phyloP scores from a whole-genome alignment of 2,113 vertebrate species.

The Sinocyclocheilus anshuiensis region DNA sequence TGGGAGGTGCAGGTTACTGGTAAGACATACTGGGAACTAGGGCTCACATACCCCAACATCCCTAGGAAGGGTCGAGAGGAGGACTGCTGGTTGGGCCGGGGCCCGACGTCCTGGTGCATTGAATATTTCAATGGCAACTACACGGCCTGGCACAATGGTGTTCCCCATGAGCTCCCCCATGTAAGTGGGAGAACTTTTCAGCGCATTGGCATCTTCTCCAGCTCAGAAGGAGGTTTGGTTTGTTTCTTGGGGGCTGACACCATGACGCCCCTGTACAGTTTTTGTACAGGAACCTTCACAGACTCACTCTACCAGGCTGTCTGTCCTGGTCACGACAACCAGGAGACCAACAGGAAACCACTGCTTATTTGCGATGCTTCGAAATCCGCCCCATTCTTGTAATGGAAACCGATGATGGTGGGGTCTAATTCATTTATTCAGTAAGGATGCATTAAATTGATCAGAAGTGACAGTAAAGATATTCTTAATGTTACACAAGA shows the following conservation, averaged over 20 bases:
- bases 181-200: slow-evolving; percentile 62
- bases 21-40: slow-evolving; percentile 88
- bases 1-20: slow-evolving; percentile 86
- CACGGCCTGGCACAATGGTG: slow-evolving; percentile 77
- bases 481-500: not conserved
- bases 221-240: slow-evolving; percentile 79
- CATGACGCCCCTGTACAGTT: slow-evolving; percentile 80
- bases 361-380: slow-evolving; percentile 68
- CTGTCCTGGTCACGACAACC: slow-evolving; percentile 77
- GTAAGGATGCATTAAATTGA: not conserved
- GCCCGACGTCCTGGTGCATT: slow-evolving; percentile 79
- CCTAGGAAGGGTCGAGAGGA: slow-evolving; percentile 83
- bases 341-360: slow-evolving; percentile 70
- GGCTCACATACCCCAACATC: slow-evolving; percentile 80
- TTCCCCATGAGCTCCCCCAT: slow-evolving; percentile 63
- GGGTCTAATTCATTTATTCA: not conserved
- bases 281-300: slow-evolving; percentile 76
- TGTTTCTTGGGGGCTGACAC: slow-evolving; percentile 81
- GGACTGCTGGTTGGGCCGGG: slow-evolving; percentile 83
- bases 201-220: slow-evolving; percentile 81
- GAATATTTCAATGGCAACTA: slow-evolving; percentile 84
- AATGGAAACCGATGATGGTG: not conserved
- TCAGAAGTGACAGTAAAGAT: not conserved
- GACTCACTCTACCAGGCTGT: slow-evolving; percentile 72
- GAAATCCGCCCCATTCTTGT: slow-evolving; percentile 55